Base-by-base conservation (phyloP, 92 coral and sea anemone genomes). In the Metridium senile region DNA sequence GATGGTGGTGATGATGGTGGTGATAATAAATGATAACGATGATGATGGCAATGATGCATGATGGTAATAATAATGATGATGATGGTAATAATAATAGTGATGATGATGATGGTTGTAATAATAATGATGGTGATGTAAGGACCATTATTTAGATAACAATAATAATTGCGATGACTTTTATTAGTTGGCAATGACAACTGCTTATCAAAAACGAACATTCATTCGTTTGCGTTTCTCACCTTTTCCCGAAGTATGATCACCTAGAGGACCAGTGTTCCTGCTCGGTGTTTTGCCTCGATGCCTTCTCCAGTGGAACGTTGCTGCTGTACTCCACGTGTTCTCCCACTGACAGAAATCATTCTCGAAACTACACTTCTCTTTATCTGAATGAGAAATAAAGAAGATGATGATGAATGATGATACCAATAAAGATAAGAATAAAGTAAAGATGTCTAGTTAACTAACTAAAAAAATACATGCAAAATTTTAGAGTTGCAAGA, bases 231-330 rank as follows among this genome's bases (percentile, higher is more conserved):
- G n/a, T 18, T 54, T 3, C 54, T 85, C 32, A 91, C 97, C 93
- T 58, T 70, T 82, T n/a, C 84, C 80, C 20, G 87, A 58, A n/a
- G 93, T 83, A 65, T 91, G 93, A 56, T 91, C 97, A 23, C 75
- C 82, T 22, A 7, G 54, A 27, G 97, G 97, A n/a, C 97, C 97
- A 0, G 97, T 91, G 53, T 86, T 88, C 75, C 93, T 79, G 53
- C 97, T 91, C 9, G 97, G 97, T 0, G 97, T 91, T 29, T 74
- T 45, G 33, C 88, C 90, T 31, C 66, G 85, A 59, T 86, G 85
- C 32, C 93, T 74, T 18, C 87, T 77, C 97, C 97, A 91, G 33
- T 85, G 85, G 62, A 91, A 91, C 31, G 88, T 87, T 21, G 90
- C 82, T 7, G 93, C 74, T 57, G 79, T 91, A 51, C 93, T 91